A percentile compares a stretch with the other conserved stretches of the same genome.
These are phyloP conservation scores for Mycteria americana DNA, from an alignment of 2,797 vertebrate species.

Conservation along the genomic window DNA sequence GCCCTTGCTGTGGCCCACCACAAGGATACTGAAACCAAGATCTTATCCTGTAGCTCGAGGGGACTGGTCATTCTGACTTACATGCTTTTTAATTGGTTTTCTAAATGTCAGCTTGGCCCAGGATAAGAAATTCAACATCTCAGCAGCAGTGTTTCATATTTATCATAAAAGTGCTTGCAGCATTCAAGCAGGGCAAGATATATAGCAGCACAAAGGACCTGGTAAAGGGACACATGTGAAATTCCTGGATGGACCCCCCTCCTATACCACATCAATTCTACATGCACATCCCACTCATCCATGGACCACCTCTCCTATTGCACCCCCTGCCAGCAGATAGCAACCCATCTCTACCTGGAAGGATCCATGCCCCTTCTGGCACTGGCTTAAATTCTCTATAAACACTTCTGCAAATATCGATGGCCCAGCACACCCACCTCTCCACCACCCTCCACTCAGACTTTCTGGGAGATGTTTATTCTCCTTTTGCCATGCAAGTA, in stretches of 20 bases:
- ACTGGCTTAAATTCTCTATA: neutral
- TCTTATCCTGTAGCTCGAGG: neutral
- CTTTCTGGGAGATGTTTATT: neutral
- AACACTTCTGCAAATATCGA: rapidly evolving
- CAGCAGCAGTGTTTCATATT: neutral
- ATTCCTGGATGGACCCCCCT: neutral
- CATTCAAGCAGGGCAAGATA: neutral
- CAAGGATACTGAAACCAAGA: neutral
- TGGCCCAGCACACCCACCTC: neutral
- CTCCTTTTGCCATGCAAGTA: neutral
- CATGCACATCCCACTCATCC: rapidly evolving
- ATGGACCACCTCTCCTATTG: rapidly evolving
- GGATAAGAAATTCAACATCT: neutral
- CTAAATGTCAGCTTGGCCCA: neutral
- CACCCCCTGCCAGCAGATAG: too few relatives aligned
- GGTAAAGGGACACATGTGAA: too few relatives aligned
- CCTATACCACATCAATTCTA: rapidly evolving
- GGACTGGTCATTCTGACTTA: neutral
- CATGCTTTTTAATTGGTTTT: neutral
- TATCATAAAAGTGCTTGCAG: neutral
- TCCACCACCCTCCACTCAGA: neutral
- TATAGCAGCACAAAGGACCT: neutral
- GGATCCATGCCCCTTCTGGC: neutral
- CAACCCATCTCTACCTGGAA: too few relatives aligned
- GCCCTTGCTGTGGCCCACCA: neutral